Evolutionary conservation across 2,797 vertebrate genomes (phyloP), one percentile per base, ranked within the genome.

Genomic region (Pipistrellus nathusii): DNA sequence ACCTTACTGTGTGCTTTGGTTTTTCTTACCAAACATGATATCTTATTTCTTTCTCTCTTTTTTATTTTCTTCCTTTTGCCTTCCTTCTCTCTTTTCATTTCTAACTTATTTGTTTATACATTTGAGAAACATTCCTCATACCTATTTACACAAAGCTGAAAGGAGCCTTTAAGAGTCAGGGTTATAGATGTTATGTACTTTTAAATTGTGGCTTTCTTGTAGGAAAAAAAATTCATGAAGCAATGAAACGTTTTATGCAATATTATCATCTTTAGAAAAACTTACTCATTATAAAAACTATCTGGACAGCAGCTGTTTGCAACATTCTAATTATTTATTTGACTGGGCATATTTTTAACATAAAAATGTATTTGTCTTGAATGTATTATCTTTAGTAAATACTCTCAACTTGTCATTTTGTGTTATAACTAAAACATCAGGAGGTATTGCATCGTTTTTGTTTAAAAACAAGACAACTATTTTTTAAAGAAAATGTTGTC

Each of bases 321-420:
- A 95, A 96, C 95, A 97, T 96, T 97, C 41, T 95, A 93, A 80
- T 96, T 97, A 95, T 94, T 96, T 97, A 95, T 94, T 96, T 96
- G 82, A 90, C 91, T 96, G 85, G 73, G 94, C 97, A 93, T 92
- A 69, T 95, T 96, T 96, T 84, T 84, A 95, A 84, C n/a, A 93
- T 68, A 71, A 88, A 66, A 51, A 51, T 95, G 95, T 93, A 88
- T 93, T 97, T 97, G 90, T 96, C 90, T 95, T 97, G 64, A 95
- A 90, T 69, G 88, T 73, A 97, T 75, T 66, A 66, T 82, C 4
- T 27, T 59, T 59, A 48, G 41, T 94, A 95, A 97, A 94, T 97
- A 94, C 86, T 96, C 88, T 69, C 18, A 81, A 27, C 10, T 55
- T 32, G 23, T 27, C 75, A 96, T 95, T 90, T 95, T 97, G 73